Percentiles rank a stretch among this genome's conserved stretches.
phyloP scores from a whole-genome alignment of 2,113 vertebrate genomes.

The Oophaga pumilio region DNA sequence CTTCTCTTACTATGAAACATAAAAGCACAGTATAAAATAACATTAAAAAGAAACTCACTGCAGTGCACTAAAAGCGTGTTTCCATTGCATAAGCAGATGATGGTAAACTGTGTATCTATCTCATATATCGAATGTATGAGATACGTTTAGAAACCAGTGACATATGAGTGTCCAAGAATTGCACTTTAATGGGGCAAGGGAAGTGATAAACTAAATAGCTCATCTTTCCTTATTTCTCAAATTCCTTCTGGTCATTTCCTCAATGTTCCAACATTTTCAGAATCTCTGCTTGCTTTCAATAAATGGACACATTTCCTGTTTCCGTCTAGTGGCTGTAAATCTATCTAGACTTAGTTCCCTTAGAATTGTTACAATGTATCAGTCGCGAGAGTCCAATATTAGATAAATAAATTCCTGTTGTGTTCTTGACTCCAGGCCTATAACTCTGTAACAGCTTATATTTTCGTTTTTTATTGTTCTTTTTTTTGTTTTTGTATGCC shows the following conservation, averaged over 20 bases:
- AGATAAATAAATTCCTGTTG: too few species aligned
- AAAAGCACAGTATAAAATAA: not conserved
- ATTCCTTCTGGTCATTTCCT: too few species aligned
- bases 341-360: too few species aligned
- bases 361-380: too few species aligned
- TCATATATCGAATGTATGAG: too few species aligned
- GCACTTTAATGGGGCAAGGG: not conserved
- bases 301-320: too few species aligned
- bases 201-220: not conserved
- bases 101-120: not conserved
- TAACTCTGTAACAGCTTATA: too few species aligned
- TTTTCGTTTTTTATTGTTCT: too few species aligned
- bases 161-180: not conserved
- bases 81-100: not conserved
- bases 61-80: not conserved
- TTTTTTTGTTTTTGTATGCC: too few species aligned
- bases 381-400: too few species aligned
- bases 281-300: not conserved
- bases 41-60: not conserved
- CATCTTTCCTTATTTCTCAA: not conserved
- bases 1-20: not conserved
- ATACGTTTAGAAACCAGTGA: not conserved
- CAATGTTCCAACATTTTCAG: not conserved
- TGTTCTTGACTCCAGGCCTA: too few species aligned
- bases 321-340: too few species aligned